Conservation (phyloP, 2,113 vertebrate genomes). For the Hippocampus mohnikei region DNA sequence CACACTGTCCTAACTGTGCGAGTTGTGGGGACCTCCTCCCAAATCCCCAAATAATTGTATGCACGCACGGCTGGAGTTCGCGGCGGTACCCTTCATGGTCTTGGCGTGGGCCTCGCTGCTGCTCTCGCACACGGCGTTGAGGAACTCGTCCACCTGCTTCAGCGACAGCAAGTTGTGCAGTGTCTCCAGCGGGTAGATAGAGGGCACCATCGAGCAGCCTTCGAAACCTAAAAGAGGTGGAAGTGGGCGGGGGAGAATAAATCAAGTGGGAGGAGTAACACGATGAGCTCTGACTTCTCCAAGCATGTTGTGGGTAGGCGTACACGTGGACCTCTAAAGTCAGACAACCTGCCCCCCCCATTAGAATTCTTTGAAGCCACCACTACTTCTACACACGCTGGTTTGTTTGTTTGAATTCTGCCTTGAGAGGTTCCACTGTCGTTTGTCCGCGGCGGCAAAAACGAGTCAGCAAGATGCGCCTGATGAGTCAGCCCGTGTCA, state of each 20-base stretch:
- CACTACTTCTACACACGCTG: no score
- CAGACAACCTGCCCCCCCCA: background rate
- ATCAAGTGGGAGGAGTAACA: background rate
- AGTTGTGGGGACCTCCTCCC: no score
- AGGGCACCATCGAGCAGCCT: slow-evolving; percentile 98
- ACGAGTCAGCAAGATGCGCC: background rate
- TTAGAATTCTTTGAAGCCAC: background rate
- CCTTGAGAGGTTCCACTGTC: background rate
- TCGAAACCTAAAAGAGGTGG: slow-evolving; percentile 83
- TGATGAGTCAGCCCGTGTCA: no score
- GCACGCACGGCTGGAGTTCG: background rate
- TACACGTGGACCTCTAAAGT: background rate
- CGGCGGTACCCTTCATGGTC: slow-evolving; percentile 77
- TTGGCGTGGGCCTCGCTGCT: slow-evolving; percentile 78
- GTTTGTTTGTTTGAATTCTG: background rate
- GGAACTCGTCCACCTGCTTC: slow-evolving; percentile 91
- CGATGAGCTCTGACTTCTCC: background rate
- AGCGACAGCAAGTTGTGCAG: slow-evolving; percentile 96
- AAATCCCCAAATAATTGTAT: no score
- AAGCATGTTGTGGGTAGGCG: background rate
- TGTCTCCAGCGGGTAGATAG: slow-evolving; percentile 94
- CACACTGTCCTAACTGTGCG: no score
- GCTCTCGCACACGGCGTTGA: slow-evolving; percentile 82
- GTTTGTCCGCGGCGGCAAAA: background rate
- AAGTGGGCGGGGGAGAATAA: background rate